Conservation (phyloP, 2,113 vertebrate genomes). For the Regulus satrapa region DNA sequence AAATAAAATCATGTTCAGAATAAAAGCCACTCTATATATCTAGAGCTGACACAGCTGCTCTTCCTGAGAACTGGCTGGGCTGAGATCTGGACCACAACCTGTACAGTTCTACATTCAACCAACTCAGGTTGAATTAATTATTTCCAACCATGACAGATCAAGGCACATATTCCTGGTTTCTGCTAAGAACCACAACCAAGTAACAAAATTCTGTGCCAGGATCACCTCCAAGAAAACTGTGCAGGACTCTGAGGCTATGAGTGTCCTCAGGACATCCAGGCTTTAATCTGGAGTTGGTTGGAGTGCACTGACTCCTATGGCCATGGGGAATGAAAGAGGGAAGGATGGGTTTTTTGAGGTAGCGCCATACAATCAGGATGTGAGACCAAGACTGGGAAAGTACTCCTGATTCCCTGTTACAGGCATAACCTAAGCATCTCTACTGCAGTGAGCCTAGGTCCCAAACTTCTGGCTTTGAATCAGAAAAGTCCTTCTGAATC, state of each 20-base stretch:
- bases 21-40: background rate
- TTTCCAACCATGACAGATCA: background rate
- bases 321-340: background rate
- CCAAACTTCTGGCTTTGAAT: background rate
- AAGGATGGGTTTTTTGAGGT: background rate
- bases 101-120: background rate
- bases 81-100: background rate
- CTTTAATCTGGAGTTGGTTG: background rate
- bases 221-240: background rate
- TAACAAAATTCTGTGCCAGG: background rate
- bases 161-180: background rate
- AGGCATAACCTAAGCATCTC: background rate
- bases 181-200: background rate
- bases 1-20: background rate
- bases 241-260: background rate
- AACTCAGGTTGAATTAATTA: background rate
- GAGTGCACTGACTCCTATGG: background rate
- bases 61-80: rapidly evolving
- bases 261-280: background rate
- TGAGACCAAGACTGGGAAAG: background rate
- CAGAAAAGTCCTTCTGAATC: background rate
- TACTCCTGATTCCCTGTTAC: background rate
- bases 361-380: background rate
- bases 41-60: background rate
- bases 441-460: background rate